Evolutionary conservation across 2,888 invertebrate species (phyloP), one percentile per base, ranked within the genome.

Genomic region (Chydorus sphaericus): DNA sequence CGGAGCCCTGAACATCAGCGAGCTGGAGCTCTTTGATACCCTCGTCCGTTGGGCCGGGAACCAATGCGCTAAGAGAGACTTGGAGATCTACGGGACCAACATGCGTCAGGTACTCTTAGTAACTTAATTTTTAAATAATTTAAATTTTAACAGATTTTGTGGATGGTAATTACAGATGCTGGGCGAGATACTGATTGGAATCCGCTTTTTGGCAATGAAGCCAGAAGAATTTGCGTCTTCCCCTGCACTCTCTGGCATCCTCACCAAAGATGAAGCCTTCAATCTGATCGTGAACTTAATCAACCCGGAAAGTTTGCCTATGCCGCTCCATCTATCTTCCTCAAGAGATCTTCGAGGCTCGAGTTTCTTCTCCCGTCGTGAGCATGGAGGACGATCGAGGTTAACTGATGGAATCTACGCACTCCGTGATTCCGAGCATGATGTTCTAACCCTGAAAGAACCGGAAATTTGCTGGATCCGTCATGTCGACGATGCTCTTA

Each of bases 181-280:
- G 18, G 61, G 62, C 8, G 54, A 62, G n/a, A 82, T 82, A 0
- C 73, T 87, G 1, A 79, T 79, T 65, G 84, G 86, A 70, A 81
- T 88, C 58, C 77, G 87, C 26, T 88, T 88, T 70, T 73, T 88
- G 11, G 85, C 85, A 0, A 71, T 89, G 61, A 80, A 80, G 0
- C 83, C 87, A 0, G 81, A 85, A 66, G 83, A 87, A 71, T 88
- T 89, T 68, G 86, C 87, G 1, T 83, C 84, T 64, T 85, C 85
- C 0, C 85, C 87, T 0, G 86, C 84, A 0, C 76, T 80, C 52
- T 86, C 86, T 14, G 64, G 11, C 16, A 70, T 88, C 8, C 73
- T 89, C 28, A 76, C 80, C 0, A 81, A 85, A 67, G 76, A 83
- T 1, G 88, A 89, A 66, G 81, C 85, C 14, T 82, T 86, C 65